Percentiles rank a stretch among this genome's conserved stretches.
Conservation (phyloP, 2,113 vertebrate genomes). For the Cyprinodon variegatus region DNA sequence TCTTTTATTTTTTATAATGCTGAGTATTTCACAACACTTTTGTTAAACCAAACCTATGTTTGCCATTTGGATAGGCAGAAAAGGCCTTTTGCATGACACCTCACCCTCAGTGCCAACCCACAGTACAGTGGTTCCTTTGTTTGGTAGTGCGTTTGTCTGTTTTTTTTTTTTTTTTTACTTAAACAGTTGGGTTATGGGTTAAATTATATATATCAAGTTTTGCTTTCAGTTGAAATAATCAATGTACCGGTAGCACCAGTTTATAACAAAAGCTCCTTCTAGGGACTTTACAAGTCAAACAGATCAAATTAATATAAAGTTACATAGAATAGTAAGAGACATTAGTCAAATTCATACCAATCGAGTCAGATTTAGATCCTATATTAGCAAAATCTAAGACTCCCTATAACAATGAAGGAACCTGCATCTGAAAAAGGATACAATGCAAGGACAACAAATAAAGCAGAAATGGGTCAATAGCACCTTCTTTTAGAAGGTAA, state of each 20-base stretch:
- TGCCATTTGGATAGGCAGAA: conserved; percentile 63
- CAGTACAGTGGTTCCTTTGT: conserved; percentile 29
- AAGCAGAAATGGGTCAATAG: too few species aligned
- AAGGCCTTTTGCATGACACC: conserved; percentile 45
- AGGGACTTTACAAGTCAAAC: not conserved
- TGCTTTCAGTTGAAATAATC: not conserved
- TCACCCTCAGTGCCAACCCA: conserved; percentile 49
- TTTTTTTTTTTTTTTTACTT: not conserved
- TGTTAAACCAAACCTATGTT: conserved; percentile 66
- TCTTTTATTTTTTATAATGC: conserved; percentile 48
- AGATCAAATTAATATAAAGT: not conserved
- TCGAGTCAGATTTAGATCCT: too few species aligned
- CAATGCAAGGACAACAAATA: too few species aligned
- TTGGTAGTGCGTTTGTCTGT: too few species aligned
- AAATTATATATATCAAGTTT: not conserved
- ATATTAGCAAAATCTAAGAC: too few species aligned
- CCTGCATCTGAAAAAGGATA: too few species aligned
- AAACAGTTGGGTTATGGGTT: not conserved
- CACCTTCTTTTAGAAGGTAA: too few species aligned
- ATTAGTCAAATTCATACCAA: too few species aligned
- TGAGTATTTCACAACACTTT: conserved; percentile 41
- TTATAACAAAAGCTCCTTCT: not conserved
- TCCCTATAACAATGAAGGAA: too few species aligned
- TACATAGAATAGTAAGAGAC: not conserved
- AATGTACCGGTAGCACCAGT: not conserved